Base-by-base conservation (phyloP, 64 coral and sea anemone species). In the Porites australiensis region DNA sequence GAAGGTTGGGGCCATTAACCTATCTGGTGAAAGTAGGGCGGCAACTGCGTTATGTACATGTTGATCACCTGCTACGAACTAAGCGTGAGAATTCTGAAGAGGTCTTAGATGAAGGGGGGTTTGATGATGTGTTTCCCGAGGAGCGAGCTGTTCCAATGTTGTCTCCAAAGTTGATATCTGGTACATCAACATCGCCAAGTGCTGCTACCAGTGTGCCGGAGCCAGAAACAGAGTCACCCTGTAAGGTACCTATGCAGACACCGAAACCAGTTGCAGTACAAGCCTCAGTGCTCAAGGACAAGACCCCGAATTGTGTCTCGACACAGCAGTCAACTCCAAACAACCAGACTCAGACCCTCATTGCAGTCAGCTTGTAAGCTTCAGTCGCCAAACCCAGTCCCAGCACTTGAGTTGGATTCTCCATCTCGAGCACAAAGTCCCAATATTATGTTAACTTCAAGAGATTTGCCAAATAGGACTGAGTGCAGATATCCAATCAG, bases 11-110 rank as follows among this genome's bases (percentile, higher is more conserved):
- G 43, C 80, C 79, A 18, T 72, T 92, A 20, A 72, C 68, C 49
- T 92, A 92, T 23, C 79, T 82, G 44, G 80, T 92, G 11, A 91
- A 50, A 70, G 79, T 91, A 5, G 20, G 90, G 21, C 43, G 45
- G 18, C 72, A 82, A 18, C 68, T 93, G 73, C 46, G 60, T 44
- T 83, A 79, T 87, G 82, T 74, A 7, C 91, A 87, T 79, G 75
- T 93, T 46, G 82, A 93, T 70, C 91, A 87, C 61, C 46, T 77
- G 13, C 16, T 50, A 14, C 13, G 52, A 48, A 53, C 74, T 8
- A 4, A 77, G 74, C 47, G 13, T 14, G 8, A 20, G 13, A 70
- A 70, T 70, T 45, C 7, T 51, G 74, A 50, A 49, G 46, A 78
- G 15, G 18, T 14, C 11, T 44, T 49, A 44, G 45, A 77, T 37